Evolutionary conservation across 2,888 invertebrate genomes (phyloP).

Genomic region (Cerastis leucographa): DNA sequence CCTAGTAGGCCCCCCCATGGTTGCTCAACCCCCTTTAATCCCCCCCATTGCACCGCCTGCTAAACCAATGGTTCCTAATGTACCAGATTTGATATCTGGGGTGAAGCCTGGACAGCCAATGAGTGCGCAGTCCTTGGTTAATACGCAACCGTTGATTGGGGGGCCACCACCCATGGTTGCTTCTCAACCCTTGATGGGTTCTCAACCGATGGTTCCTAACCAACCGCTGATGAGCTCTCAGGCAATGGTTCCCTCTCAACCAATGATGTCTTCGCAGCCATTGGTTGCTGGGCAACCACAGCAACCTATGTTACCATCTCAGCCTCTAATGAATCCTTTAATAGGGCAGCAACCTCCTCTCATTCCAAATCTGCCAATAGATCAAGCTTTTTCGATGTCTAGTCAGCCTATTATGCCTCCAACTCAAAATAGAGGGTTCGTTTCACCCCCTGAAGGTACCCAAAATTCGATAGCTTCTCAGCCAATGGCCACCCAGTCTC

Average conservation of each 20-base stretch:
- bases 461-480: slow-evolving; percentile 15
- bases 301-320: slow-evolving; percentile 56
- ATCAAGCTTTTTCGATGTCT: slow-evolving; percentile 37
- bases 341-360: slow-evolving; percentile 41
- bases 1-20: slow-evolving; percentile 46
- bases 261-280: slow-evolving; percentile 34
- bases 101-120: slow-evolving; percentile 72
- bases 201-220: slow-evolving; percentile 62
- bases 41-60: slow-evolving; percentile 69
- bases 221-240: slow-evolving; percentile 64
- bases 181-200: slow-evolving; percentile 60
- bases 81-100: slow-evolving; percentile 85
- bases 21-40: slow-evolving; percentile 60
- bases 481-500: slow-evolving; percentile 61
- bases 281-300: slow-evolving; percentile 70
- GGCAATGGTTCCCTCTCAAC: slow-evolving; percentile 74
- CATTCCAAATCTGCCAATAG: slow-evolving; percentile 43
- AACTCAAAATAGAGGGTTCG: slow-evolving; percentile 22
- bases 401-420: slow-evolving; percentile 37
- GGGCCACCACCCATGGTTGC: slow-evolving; percentile 69
- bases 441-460: slow-evolving; percentile 36
- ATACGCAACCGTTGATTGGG: slow-evolving; percentile 65
- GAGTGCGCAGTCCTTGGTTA: slow-evolving; percentile 61
- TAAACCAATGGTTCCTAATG: slow-evolving; percentile 72
- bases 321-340: slow-evolving; percentile 63